Base-by-base conservation (phyloP, 2,888 invertebrate species). In the Ectemnius lituratus region DNA sequence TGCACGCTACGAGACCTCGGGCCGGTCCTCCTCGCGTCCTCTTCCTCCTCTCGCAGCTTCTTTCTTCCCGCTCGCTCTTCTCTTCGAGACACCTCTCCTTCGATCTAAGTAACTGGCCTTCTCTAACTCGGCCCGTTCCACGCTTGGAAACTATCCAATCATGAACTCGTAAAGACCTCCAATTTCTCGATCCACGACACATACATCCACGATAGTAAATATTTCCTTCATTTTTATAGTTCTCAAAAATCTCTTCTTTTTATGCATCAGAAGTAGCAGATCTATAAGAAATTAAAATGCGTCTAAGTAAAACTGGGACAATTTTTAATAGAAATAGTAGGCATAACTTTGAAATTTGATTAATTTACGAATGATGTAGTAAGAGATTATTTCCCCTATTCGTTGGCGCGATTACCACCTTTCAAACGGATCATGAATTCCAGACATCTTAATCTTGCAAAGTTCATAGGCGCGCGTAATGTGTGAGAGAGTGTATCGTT, bases 1-100 rank as follows among this genome's bases (percentile, higher is more conserved):
- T 90, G 90, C 90, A 90, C 83, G 90, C 88, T 89, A 87, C 88
- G 80, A 88, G 88, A 85, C 87, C 88, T 87, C 87, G 78, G 83
- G 83, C 86, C 84, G 81, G 77, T 82, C 83, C 82, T 84, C 81
- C 11, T 37, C 77, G 75, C 73, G 71, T 81, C 76, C 78, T 81
- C 80, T 78, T 77, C 78, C 69, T 80, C 80, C 37, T 80, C 72
- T 65, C 69, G 62, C 70, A 63, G 45, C 76, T 52, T 52, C 52
- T 52, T 52, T 52, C 52, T 16, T 14, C 52, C n/a, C 52, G 16
- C 52, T 52, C 52, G 52, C 52, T 52, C 16, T 23, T 16, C 58
- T 68, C 68, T 59, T 61, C 14, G 8, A 18, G 20, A 57, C 63
- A 59, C 47, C 56, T 47, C 62, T 8, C 45, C 49, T 47, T 49